A percentile compares a stretch with the other conserved stretches of the same genome.
phyloP scores from a whole-genome alignment of 2,797 vertebrate genomes.

The Enteromius anoplus region DNA sequence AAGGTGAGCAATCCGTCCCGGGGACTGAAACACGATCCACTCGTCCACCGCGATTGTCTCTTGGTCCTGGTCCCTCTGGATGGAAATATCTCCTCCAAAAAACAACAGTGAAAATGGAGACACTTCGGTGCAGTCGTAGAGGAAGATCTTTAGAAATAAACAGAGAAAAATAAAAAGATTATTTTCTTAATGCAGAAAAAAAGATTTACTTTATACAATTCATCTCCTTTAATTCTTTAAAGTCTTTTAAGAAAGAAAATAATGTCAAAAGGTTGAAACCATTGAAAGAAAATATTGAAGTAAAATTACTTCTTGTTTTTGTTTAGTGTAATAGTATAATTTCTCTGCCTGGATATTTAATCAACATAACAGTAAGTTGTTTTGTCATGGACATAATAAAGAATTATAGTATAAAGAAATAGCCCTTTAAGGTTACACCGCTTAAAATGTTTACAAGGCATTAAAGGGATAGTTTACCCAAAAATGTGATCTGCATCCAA shows the following conservation, averaged over 20 bases:
- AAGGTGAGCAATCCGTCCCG: slow-evolving; percentile 91
- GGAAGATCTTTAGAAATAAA: slow-evolving; percentile 84
- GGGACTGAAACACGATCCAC: slow-evolving; percentile 97
- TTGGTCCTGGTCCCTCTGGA: slow-evolving; percentile 92
- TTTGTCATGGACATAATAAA: background rate
- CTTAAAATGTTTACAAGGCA: slow-evolving; percentile 1
- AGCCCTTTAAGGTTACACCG: background rate
- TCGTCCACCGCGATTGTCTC: slow-evolving; percentile 95
- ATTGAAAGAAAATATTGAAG: background rate
- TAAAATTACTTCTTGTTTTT: background rate
- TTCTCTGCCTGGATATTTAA: background rate
- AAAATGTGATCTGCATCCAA: too few relatives aligned
- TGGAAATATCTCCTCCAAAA: slow-evolving; percentile 96
- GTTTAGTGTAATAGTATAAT: background rate
- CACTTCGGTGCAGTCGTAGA: slow-evolving; percentile 97
- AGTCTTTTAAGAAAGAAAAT: too few relatives aligned
- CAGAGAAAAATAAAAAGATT: background rate
- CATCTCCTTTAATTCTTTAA: too few relatives aligned
- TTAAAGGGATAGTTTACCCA: too few relatives aligned
- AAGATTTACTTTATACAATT: too few relatives aligned
- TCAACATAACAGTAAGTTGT: background rate
- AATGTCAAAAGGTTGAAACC: too few relatives aligned
- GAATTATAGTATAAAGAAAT: background rate
- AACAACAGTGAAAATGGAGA: slow-evolving; percentile 96
- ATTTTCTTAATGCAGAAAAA: too few relatives aligned